A percentile compares a stretch with the other conserved stretches of the same genome.
Evolutionary conservation across 35 echinoderm and acorn worm genomes (phyloP).

Genomic region (Holothuria glaberrima): DNA sequence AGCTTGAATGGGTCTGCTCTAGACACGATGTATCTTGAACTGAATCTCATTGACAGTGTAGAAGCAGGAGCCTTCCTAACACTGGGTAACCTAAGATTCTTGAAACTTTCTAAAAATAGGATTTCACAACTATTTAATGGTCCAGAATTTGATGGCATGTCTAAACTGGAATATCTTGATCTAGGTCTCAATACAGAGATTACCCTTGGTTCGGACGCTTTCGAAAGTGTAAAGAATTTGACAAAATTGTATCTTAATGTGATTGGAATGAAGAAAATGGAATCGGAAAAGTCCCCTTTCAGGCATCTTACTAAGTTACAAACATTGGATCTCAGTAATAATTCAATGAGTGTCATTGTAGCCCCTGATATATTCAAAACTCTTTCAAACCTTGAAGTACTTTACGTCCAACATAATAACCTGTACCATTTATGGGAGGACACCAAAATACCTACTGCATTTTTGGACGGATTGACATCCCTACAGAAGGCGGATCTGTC

Average conservation of each 20-base stretch:
- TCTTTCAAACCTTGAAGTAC: slow-evolving; percentile 53
- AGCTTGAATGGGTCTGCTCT: slow-evolving; percentile 40
- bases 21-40: slow-evolving; percentile 58
- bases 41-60: slow-evolving; percentile 63
- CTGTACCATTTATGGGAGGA: slow-evolving; percentile 72
- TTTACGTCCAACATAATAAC: slow-evolving; percentile 90
- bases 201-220: slow-evolving; percentile 49
- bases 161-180: slow-evolving; percentile 67
- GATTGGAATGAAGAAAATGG: slow-evolving; percentile 43
- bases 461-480: slow-evolving; percentile 43
- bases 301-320: slow-evolving; percentile 35
- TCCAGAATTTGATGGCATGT: slow-evolving; percentile 72
- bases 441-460: background rate
- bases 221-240: slow-evolving; percentile 46
- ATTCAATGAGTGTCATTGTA: slow-evolving; percentile 62
- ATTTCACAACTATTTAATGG: slow-evolving; percentile 65
- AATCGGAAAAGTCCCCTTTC: slow-evolving; percentile 68
- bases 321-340: slow-evolving; percentile 86
- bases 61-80: slow-evolving; percentile 47
- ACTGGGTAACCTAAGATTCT: slow-evolving; percentile 46
- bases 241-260: slow-evolving; percentile 73
- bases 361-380: slow-evolving; percentile 55
- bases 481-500: slow-evolving; percentile 73
- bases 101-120: slow-evolving; percentile 80
- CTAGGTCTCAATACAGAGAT: slow-evolving; percentile 61